These are phyloP conservation scores for Drosophila pachea DNA, from an alignment of 1,140 invertebrate species.

Conservation along the genomic window DNA sequence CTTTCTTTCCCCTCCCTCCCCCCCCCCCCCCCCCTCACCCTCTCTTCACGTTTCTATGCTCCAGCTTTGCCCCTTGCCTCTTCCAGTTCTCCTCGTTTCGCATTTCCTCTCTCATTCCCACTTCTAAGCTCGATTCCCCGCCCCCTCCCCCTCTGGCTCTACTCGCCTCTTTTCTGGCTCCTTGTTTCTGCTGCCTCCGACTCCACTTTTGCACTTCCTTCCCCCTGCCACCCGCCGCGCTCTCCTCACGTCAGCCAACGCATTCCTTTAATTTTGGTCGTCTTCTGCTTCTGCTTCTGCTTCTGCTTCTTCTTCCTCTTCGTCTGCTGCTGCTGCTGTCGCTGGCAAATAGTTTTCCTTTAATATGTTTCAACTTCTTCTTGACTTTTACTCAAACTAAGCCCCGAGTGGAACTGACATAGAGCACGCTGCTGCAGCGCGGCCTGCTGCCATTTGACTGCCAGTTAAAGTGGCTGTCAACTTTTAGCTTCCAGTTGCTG, in stretches of 20 bases:
- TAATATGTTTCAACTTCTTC: slow-evolving; percentile 44
- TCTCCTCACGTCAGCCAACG: slow-evolving; percentile 20
- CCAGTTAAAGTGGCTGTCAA: background rate
- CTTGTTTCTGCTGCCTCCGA: too few species aligned
- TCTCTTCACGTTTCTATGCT: background rate
- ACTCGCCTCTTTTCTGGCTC: too few species aligned
- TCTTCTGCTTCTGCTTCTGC: background rate
- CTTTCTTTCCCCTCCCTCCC: background rate
- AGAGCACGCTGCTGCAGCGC: too few species aligned
- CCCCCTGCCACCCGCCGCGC: too few species aligned
- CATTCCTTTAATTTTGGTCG: slow-evolving; percentile 24
- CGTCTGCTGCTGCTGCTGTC: background rate
- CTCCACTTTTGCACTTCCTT: too few species aligned
- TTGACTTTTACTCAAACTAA: background rate
- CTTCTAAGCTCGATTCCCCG: too few species aligned
- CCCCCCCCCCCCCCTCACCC: background rate
- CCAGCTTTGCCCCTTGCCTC: background rate
- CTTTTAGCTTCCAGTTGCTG: background rate
- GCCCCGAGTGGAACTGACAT: background rate
- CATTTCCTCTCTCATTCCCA: too few species aligned
- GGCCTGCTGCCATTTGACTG: background rate
- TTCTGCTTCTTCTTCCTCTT: background rate
- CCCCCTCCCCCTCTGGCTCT: too few species aligned
- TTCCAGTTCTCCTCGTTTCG: too few species aligned
- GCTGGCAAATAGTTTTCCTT: slow-evolving; percentile 54